Evolutionary conservation across 2,797 vertebrate genomes (phyloP).

Genomic region (Pyrrhura leucotis): DNA sequence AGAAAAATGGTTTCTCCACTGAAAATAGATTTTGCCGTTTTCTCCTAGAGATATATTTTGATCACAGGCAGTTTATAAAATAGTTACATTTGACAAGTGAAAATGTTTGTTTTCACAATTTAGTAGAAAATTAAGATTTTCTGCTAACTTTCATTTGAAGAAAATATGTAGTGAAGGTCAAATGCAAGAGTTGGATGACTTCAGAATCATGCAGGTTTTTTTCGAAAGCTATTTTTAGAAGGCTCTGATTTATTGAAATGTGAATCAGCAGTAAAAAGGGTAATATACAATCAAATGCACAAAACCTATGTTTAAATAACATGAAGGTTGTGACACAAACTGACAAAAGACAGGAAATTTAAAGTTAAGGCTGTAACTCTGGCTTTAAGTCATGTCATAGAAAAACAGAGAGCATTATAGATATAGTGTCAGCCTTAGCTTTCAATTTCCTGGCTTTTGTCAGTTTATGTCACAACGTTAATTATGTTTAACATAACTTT

Average conservation of each 20-base stretch:
- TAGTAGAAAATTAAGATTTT: not conserved
- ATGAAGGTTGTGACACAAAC: not conserved
- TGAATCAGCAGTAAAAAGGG: not conserved
- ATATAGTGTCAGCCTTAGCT: not conserved
- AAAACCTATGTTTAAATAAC: not conserved
- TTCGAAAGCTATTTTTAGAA: not conserved
- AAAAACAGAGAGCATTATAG: conserved; percentile 9
- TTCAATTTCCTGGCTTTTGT: conserved; percentile 65
- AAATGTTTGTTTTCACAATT: not conserved
- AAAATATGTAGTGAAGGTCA: not conserved
- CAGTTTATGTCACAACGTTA: not conserved
- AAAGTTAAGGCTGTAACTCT: conserved; percentile 26
- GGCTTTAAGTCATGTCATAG: conserved; percentile 18
- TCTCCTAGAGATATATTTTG: not conserved
- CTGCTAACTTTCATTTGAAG: not conserved
- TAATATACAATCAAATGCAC: not conserved
- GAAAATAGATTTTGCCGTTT: not conserved
- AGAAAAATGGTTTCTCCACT: not conserved
- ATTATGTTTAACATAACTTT: conserved; percentile 35
- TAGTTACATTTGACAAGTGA: not conserved
- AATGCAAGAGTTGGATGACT: not conserved
- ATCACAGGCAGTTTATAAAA: not conserved
- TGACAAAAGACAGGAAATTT: conserved; percentile 47
- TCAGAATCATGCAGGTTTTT: not conserved
- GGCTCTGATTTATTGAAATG: not conserved